These are phyloP conservation scores for Leucosticte australis DNA, from an alignment of 2,113 vertebrate species.

Conservation along the genomic window DNA sequence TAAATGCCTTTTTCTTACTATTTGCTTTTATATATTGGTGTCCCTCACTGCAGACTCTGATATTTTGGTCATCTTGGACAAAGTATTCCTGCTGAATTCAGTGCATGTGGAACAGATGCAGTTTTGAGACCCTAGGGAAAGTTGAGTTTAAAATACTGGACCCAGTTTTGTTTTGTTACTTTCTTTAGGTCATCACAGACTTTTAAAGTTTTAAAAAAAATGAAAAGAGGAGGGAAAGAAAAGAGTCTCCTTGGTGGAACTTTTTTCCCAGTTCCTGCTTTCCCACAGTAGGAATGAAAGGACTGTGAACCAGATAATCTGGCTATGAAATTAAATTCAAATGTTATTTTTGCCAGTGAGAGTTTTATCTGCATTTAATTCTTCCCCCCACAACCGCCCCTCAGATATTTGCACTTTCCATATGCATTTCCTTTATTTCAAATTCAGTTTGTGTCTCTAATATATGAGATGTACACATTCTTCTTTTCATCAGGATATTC, in stretches of 20 bases:
- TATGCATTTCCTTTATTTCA: conserved; percentile 2
- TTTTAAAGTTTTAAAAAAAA: neutral
- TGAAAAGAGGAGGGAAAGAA: neutral
- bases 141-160: conserved; percentile 9
- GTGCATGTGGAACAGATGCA: neutral
- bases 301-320: neutral
- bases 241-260: neutral
- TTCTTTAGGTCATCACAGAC: conserved; percentile 14
- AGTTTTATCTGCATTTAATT: conserved; percentile 30
- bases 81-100: conserved; percentile 5
- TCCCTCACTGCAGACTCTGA: neutral
- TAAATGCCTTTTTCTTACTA: neutral
- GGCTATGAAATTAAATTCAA: conserved; percentile 35
- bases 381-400: accelerated
- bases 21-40: neutral
- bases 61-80: neutral
- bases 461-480: neutral
- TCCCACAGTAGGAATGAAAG: conserved; percentile 48
- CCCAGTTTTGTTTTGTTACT: conserved; percentile 10
- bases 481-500: neutral
- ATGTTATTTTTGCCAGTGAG: neutral
- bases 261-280: neutral
- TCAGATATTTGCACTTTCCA: neutral
- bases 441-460: neutral
- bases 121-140: conserved; percentile 31